Evolutionary conservation across 2,888 invertebrate genomes (phyloP).

Genomic region (Megastigmus dorsalis): DNA sequence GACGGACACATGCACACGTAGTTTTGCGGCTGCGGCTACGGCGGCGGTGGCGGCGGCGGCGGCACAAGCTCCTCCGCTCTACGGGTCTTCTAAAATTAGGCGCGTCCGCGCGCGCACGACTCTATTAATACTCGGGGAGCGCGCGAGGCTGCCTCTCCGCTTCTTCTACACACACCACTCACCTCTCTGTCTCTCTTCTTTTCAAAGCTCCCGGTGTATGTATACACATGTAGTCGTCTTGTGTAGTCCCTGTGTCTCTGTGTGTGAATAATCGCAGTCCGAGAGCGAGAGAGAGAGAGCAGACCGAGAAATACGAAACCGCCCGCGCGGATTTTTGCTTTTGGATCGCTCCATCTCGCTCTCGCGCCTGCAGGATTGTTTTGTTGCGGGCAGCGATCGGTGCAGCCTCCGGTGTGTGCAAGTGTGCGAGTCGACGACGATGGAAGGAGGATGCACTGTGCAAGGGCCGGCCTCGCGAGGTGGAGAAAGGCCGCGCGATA

Average conservation of each 20-base stretch:
- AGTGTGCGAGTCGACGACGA: no score
- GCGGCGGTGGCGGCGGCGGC: neutral
- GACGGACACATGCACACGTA: no score
- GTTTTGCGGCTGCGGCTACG: no score
- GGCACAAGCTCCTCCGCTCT: neutral
- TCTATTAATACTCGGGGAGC: slow-evolving; percentile 40
- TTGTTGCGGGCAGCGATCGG: neutral
- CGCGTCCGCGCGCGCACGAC: slow-evolving; percentile 24
- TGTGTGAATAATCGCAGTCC: no score
- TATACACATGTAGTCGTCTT: neutral
- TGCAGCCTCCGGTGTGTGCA: no score
- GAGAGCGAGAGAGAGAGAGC: neutral
- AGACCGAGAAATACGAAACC: slow-evolving; percentile 40
- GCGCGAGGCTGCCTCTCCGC: neutral
- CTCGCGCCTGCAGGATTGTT: no score
- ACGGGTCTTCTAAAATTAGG: slow-evolving; percentile 46
- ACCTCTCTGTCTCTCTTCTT: neutral
- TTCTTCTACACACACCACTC: no score
- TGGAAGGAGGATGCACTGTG: no score
- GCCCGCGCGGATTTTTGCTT: slow-evolving; percentile 3
- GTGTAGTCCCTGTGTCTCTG: neutral
- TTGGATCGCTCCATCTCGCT: neutral
- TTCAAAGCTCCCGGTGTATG: neutral
- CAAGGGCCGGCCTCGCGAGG: no score
- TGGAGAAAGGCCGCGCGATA: no score